A percentile compares a stretch with the other conserved stretches of the same genome.
phyloP scores from a whole-genome alignment of 2,113 vertebrate genomes.

The Guaruba guarouba region DNA sequence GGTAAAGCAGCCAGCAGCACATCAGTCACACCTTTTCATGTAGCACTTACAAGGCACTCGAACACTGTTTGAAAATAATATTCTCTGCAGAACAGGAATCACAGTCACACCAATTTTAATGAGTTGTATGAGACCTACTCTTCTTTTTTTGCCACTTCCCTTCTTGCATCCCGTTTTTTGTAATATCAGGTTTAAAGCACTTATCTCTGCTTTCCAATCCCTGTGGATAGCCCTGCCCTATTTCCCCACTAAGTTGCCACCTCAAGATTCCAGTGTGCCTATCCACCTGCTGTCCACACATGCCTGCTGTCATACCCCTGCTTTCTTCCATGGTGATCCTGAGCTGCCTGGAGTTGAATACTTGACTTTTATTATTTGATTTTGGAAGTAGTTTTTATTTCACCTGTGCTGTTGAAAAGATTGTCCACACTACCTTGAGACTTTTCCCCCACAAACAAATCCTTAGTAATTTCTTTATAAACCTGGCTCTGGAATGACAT shows the following conservation, averaged over 20 bases:
- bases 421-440: neutral
- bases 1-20: neutral
- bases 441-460: neutral
- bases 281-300: neutral
- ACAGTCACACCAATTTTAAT: neutral
- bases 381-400: neutral
- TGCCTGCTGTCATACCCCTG: rapidly evolving
- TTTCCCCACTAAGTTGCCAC: neutral
- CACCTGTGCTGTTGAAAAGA: neutral
- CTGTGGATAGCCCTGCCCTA: neutral
- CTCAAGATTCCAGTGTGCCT: neutral
- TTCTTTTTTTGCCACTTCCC: neutral
- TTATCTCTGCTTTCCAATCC: neutral
- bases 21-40: neutral
- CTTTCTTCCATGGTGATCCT: neutral
- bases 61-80: neutral
- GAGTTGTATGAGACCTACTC: neutral
- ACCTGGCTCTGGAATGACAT: neutral
- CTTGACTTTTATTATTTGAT: neutral
- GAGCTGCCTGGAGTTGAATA: neutral
- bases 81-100: neutral
- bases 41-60: neutral
- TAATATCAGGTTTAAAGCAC: neutral
- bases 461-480: neutral
- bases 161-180: neutral